Evolutionary conservation across 1,140 invertebrate species (phyloP).

Genomic region (Oryctes rhinoceros): DNA sequence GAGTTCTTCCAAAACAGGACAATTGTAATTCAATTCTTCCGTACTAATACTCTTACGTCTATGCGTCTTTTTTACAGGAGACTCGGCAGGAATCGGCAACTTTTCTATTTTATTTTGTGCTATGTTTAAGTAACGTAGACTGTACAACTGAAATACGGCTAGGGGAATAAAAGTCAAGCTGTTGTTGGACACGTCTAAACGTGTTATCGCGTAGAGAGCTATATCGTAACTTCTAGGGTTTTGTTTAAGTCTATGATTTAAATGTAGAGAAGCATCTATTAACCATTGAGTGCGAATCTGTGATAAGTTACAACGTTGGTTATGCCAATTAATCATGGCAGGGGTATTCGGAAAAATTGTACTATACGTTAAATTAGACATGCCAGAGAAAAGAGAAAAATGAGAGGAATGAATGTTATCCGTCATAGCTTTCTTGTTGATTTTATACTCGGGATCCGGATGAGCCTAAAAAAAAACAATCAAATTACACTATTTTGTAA

Average conservation of each 20-base stretch:
- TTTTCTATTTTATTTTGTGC: conserved; percentile 88
- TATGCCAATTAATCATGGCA: conserved; percentile 96
- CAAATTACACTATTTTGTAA: neutral
- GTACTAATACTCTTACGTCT: conserved; percentile 54
- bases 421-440: conserved; percentile 86
- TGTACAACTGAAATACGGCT: conserved; percentile 84
- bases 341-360: conserved; percentile 85
- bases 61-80: conserved; percentile 55
- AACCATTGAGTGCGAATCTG: conserved; percentile 85
- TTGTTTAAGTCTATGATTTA: conserved; percentile 83
- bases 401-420: conserved; percentile 68
- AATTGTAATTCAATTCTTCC: conserved; percentile 66
- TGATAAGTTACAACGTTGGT: conserved; percentile 75
- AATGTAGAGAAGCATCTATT: conserved; percentile 79
- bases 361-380: conserved; percentile 77
- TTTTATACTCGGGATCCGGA: conserved; percentile 85
- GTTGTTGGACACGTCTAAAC: conserved; percentile 94
- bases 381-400: conserved; percentile 66
- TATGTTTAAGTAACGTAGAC: conserved; percentile 81
- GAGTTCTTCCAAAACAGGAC: conserved; percentile 87
- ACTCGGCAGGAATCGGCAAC: conserved; percentile 65
- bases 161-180: conserved; percentile 81
- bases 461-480: conserved; percentile 66
- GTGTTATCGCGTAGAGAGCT: conserved; percentile 88
- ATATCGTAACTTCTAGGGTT: conserved; percentile 75